These are phyloP conservation scores for Rafetus swinhoei DNA, from an alignment of 2,113 vertebrate species.

Conservation along the genomic window DNA sequence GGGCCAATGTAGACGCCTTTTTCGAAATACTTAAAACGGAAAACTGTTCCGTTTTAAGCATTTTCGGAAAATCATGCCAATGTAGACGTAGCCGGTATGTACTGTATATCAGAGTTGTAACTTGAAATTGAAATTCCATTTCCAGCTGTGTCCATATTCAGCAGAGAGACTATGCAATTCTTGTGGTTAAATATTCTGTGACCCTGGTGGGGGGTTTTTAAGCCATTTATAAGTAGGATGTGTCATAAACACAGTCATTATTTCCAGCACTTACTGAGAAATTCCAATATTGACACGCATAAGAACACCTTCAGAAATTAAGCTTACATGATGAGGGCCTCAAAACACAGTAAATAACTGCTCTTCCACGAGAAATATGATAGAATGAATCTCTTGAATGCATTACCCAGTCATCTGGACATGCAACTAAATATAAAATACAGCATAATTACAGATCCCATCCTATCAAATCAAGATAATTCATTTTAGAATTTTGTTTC, in stretches of 20 bases:
- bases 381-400: slow-evolving; percentile 58
- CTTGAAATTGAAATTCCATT: slow-evolving; percentile 53
- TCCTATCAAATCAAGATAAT: slow-evolving; percentile 50
- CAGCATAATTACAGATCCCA: slow-evolving; percentile 43
- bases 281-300: slow-evolving; percentile 64
- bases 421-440: slow-evolving; percentile 57
- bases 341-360: slow-evolving; percentile 54
- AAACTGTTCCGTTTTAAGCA: too few species aligned
- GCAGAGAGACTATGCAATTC: slow-evolving; percentile 33
- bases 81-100: too few species aligned
- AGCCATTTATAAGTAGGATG: slow-evolving; percentile 9
- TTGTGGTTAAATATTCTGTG: slow-evolving; percentile 52
- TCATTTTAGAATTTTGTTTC: slow-evolving; percentile 1
- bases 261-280: slow-evolving; percentile 68
- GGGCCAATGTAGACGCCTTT: too few species aligned
- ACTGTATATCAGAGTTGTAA: background rate
- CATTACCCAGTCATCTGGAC: slow-evolving; percentile 40
- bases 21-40: too few species aligned
- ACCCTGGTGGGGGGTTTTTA: slow-evolving; percentile 44
- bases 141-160: slow-evolving; percentile 53
- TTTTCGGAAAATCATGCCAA: too few species aligned
- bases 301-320: slow-evolving; percentile 72
- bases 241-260: slow-evolving; percentile 72
- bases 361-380: slow-evolving; percentile 40
- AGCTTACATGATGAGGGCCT: slow-evolving; percentile 53